These are phyloP conservation scores for Temnothorax curvispinosus DNA, from an alignment of 1,140 invertebrate genomes.

Conservation along the genomic window DNA sequence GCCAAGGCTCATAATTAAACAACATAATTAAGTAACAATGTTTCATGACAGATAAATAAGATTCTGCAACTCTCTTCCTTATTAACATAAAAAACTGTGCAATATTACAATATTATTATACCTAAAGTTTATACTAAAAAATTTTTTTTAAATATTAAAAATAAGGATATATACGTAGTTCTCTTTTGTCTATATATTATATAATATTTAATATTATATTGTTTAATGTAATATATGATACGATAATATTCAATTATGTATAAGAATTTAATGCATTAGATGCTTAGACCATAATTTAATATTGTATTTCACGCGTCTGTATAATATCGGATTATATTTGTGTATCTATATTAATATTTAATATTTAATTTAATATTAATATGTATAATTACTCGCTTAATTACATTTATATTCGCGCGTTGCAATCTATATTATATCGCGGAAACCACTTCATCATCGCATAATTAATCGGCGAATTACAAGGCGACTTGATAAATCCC, in stretches of 20 bases:
- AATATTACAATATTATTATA: not conserved
- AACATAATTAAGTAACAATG: not conserved
- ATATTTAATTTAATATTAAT: slow-evolving; percentile 38
- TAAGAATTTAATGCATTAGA: not conserved
- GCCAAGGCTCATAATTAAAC: not conserved
- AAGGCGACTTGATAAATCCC: slow-evolving; percentile 6
- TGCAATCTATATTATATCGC: not conserved
- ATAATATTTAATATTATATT: not conserved
- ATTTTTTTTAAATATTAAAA: not conserved
- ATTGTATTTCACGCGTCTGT: not conserved
- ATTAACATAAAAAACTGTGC: not conserved
- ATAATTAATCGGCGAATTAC: not conserved
- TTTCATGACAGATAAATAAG: not conserved
- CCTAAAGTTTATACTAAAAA: not conserved
- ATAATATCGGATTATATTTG: not conserved
- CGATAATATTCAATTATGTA: not conserved
- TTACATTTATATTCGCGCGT: slow-evolving; percentile 1
- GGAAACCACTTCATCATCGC: not conserved
- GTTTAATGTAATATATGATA: not conserved
- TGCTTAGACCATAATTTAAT: not conserved
- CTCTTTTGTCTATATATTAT: not conserved
- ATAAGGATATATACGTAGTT: not conserved
- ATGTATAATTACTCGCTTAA: slow-evolving; percentile 7
- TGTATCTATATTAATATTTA: slow-evolving; percentile 10
- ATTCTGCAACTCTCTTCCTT: not conserved